These are phyloP conservation scores for Scomber colias DNA, from an alignment of 2,113 vertebrate genomes.

Conservation along the genomic window DNA sequence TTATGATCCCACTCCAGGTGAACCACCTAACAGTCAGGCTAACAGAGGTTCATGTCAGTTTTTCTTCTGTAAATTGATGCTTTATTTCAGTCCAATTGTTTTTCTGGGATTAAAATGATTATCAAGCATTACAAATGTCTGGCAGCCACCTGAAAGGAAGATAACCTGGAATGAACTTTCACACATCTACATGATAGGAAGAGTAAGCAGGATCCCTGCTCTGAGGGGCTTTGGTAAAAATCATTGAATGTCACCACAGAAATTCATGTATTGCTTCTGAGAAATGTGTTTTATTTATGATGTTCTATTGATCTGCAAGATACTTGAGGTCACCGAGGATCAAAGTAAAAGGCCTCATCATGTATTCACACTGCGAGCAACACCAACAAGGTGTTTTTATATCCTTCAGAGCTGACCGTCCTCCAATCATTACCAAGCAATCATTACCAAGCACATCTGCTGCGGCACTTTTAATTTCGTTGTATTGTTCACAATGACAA, in stretches of 20 bases:
- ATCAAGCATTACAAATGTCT: neutral
- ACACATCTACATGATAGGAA: conserved; percentile 40
- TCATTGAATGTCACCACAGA: conserved; percentile 68
- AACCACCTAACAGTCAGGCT: conserved; percentile 44
- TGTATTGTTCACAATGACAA: too few relatives aligned
- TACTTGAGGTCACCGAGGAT: neutral
- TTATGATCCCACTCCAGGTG: conserved; percentile 54
- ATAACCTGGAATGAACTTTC: conserved; percentile 49
- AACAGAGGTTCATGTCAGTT: neutral
- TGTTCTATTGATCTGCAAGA: conserved; percentile 16
- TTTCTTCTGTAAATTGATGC: neutral
- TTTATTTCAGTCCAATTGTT: neutral
- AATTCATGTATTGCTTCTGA: neutral
- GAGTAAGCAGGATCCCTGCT: conserved; percentile 39
- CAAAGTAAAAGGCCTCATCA: conserved; percentile 6
- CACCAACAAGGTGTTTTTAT: neutral
- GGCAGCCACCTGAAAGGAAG: conserved; percentile 42
- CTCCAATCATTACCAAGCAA: neutral
- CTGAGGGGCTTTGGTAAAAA: conserved; percentile 62
- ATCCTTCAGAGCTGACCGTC: neutral
- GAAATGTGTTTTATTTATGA: neutral
- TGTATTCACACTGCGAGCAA: conserved; percentile 43
- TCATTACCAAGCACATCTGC: neutral
- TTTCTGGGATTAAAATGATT: neutral
- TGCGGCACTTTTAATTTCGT: too few relatives aligned